Conservation (phyloP, 2,888 invertebrate species). For the Escarpia spicata region DNA sequence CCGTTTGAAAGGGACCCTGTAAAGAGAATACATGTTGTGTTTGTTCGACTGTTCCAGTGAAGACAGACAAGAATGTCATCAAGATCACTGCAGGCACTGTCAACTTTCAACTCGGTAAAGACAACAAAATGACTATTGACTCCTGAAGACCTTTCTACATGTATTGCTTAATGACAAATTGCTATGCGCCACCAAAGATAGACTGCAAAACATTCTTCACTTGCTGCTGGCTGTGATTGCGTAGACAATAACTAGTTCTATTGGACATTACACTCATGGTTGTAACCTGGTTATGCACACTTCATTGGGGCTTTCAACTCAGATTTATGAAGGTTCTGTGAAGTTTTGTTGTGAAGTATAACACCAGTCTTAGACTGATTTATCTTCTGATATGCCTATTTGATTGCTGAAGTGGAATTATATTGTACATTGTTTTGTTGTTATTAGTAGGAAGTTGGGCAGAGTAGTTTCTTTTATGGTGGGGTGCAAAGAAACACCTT, state of each 20-base stretch:
- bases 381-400: not conserved
- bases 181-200: not conserved
- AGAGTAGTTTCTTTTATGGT: too few species aligned
- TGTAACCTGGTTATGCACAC: not conserved
- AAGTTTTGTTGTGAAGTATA: not conserved
- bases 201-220: not conserved
- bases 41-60: not conserved
- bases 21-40: not conserved
- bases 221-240: not conserved
- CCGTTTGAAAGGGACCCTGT: not conserved
- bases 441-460: too few species aligned
- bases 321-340: not conserved
- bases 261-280: not conserved
- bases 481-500: too few species aligned
- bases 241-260: not conserved
- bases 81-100: not conserved
- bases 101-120: not conserved
- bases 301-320: not conserved
- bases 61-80: not conserved
- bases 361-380: not conserved
- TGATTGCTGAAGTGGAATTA: not conserved
- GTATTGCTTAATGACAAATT: not conserved
- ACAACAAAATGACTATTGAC: not conserved
- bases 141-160: not conserved
- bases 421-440: too few species aligned